Evolutionary conservation across 2,888 invertebrate species (phyloP), one percentile per base, ranked within the genome.

Genomic region (Balanococcus diminutus): DNA sequence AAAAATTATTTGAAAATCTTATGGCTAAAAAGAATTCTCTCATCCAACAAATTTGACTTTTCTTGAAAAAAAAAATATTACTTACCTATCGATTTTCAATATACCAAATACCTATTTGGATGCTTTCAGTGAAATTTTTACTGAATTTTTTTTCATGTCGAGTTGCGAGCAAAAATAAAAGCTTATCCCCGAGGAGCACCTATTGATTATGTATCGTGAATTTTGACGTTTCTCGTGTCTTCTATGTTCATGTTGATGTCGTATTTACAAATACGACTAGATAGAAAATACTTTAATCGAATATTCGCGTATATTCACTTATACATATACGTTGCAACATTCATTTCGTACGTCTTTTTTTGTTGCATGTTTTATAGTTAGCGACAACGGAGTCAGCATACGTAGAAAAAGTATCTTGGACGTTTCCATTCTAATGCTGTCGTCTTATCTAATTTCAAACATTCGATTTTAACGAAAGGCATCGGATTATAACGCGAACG

Each of bases 371-470:
- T 32, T 31, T 79, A 19, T 11, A 79, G 75, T 79, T n/a, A 79
- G 75, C 75, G 75, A 79, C 36, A 19, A 14, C 36, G 75, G 75
- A 36, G 75, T 79, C 6, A 16, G 75, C 75, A 79, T 36, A 36
- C 19, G 19, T 22, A 22, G 56, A 32, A 75, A 36, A 79, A 79
- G 75, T 79, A 32, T 79, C 22, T 36, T 79, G 8, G 75, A 79
- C 36, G 36, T 79, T 79, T 79, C 36, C 75, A 36, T 79, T 79
- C 19, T 36, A n/a, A 4, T 19, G 9, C n/a, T 36, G 36, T 9
- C 75, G 36, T 79, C 75, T 36, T 36, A 79, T 36, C 75, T 79
- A 32, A 79, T 79, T 79, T 79, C 36, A 79, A 79, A 22, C 75
- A 79, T 79, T 79, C 31, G 75, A 36, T 79, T 79, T n/a, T 79